Conservation (phyloP, 2,797 vertebrate species). For the Lepilemur ruficaudatus region DNA sequence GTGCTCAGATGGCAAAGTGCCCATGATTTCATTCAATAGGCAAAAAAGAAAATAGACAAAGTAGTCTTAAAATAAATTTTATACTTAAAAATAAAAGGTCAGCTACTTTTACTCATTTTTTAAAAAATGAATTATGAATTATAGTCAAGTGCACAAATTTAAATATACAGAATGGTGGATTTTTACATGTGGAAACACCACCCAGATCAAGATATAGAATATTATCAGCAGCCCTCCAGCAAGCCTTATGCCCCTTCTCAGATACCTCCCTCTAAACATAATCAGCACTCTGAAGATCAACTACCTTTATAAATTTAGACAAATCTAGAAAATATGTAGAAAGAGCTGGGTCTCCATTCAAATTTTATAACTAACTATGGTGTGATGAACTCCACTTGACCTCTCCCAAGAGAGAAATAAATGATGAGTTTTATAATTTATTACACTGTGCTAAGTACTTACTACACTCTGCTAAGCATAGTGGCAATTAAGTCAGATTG, state of each 20-base stretch:
- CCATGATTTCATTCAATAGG: neutral
- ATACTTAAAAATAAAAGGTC: neutral
- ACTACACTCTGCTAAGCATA: neutral
- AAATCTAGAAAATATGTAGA: neutral
- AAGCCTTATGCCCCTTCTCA: neutral
- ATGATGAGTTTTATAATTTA: neutral
- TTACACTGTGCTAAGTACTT: neutral
- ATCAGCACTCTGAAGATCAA: neutral
- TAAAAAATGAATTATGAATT: neutral
- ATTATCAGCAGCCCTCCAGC: neutral
- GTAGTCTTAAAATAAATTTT: neutral
- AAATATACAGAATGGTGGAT: neutral
- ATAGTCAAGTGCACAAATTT: neutral
- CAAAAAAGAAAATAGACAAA: slow-evolving; percentile 21
- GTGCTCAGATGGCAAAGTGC: slow-evolving; percentile 39
- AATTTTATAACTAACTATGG: neutral
- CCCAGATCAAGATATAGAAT: neutral
- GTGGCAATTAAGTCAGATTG: neutral
- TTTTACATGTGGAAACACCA: neutral
- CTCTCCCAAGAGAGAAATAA: neutral
- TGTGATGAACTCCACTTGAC: neutral
- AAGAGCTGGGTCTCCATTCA: neutral
- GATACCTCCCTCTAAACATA: neutral
- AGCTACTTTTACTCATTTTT: neutral
- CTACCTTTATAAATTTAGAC: neutral